These are phyloP conservation scores for Crotalus tigris DNA, from an alignment of 2,113 vertebrate genomes.

Conservation along the genomic window DNA sequence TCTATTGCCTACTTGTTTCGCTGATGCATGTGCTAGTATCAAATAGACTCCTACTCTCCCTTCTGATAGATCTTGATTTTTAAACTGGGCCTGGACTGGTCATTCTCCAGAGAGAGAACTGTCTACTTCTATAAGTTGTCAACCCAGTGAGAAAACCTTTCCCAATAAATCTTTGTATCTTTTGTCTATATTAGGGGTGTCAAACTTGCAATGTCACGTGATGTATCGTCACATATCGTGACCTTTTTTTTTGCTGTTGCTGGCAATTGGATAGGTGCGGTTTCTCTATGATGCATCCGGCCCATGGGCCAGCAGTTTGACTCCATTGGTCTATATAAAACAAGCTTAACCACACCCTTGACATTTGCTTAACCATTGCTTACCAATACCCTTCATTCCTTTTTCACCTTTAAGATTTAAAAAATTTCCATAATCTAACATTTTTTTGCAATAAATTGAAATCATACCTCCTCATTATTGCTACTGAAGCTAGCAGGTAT, in stretches of 20 bases:
- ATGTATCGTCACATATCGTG: fast-evolving
- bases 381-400: neutral
- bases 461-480: neutral
- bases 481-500: neutral
- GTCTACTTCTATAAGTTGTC: neutral
- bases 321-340: neutral
- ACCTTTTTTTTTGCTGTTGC: too few relatives aligned
- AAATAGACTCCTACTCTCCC: neutral
- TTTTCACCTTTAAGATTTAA: neutral
- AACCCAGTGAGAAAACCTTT: neutral
- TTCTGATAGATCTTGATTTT: neutral
- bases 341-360: neutral
- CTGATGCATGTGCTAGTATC: neutral
- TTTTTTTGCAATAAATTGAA: neutral
- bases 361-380: neutral
- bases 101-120: neutral
- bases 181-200: neutral
- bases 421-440: neutral
- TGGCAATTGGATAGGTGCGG: too few relatives aligned
- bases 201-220: too few relatives aligned
- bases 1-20: neutral
- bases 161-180: neutral
- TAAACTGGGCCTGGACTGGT: neutral
- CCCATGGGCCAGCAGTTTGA: too few relatives aligned
- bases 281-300: too few relatives aligned